Conservation (phyloP, 2,888 invertebrate genomes). For the Julus scanicus region DNA sequence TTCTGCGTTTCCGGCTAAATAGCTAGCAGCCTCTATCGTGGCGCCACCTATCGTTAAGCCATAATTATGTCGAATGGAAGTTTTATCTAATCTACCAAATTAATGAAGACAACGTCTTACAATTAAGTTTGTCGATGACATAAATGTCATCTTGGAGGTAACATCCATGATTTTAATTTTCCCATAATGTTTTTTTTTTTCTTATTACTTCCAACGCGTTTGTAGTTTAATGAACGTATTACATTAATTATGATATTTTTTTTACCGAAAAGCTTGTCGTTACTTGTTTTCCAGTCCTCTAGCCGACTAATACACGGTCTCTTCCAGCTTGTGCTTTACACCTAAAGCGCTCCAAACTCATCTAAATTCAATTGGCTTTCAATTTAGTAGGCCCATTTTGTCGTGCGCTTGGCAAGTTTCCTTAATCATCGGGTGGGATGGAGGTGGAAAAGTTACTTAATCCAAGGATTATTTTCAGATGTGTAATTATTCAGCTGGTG, state of each 20-base stretch:
- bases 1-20: too few relatives aligned
- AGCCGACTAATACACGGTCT: neutral
- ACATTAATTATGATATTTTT: constrained; percentile 11
- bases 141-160: neutral
- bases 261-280: neutral
- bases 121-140: neutral
- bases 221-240: constrained; percentile 14
- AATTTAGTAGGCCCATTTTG: constrained; percentile 23
- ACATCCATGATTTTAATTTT: constrained; percentile 1
- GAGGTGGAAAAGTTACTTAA: neutral
- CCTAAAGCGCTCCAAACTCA: constrained; percentile 21
- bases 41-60: neutral
- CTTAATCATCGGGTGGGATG: constrained; percentile 34
- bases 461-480: constrained; percentile 16
- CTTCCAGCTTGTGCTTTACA: neutral
- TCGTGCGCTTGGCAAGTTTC: neutral
- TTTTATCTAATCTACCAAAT: neutral
- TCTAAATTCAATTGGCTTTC: constrained; percentile 38
- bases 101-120: neutral
- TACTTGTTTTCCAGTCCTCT: constrained; percentile 4
- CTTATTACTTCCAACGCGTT: neutral
- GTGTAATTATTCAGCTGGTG: constrained; percentile 42
- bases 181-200: constrained; percentile 18
- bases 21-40: too few relatives aligned
- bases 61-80: neutral